Percentiles rank a stretch among this genome's conserved stretches.
Conservation (phyloP, 2,888 invertebrate genomes). For the Cordilura impudica region DNA sequence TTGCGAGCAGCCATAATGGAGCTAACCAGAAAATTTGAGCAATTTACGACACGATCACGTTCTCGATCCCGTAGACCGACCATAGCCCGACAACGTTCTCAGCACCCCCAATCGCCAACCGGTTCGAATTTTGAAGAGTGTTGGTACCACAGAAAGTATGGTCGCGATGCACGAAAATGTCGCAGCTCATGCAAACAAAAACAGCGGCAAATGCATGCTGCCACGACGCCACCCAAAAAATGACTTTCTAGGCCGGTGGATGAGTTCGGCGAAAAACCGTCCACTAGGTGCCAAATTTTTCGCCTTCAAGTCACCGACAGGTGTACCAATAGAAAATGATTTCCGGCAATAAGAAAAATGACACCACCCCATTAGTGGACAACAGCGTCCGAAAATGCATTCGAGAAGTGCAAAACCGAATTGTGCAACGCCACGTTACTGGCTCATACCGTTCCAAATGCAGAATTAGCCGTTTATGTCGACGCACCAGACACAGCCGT, state of each 20-base stretch:
- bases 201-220: neutral
- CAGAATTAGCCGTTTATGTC: too few species aligned
- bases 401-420: too few species aligned
- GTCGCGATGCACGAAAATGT: slow-evolving; percentile 21
- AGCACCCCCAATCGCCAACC: neutral
- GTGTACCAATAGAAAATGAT: neutral
- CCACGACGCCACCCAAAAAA: neutral
- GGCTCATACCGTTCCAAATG: too few species aligned
- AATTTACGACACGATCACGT: slow-evolving; percentile 8
- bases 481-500: too few species aligned
- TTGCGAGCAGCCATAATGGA: neutral
- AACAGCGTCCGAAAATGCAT: too few species aligned
- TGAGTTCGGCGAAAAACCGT: neutral
- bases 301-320: neutral
- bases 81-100: neutral
- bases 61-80: slow-evolving; percentile 4
- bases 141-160: slow-evolving; percentile 13
- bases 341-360: neutral
- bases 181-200: slow-evolving; percentile 1
- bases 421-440: too few species aligned
- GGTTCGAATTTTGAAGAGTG: slow-evolving; percentile 17
- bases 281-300: neutral
- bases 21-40: slow-evolving; percentile 12
- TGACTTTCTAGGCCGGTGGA: neutral
- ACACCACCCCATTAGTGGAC: too few species aligned